Evolutionary conservation across 2,113 vertebrate genomes (phyloP).

Genomic region (Hyperopisus bebe): DNA sequence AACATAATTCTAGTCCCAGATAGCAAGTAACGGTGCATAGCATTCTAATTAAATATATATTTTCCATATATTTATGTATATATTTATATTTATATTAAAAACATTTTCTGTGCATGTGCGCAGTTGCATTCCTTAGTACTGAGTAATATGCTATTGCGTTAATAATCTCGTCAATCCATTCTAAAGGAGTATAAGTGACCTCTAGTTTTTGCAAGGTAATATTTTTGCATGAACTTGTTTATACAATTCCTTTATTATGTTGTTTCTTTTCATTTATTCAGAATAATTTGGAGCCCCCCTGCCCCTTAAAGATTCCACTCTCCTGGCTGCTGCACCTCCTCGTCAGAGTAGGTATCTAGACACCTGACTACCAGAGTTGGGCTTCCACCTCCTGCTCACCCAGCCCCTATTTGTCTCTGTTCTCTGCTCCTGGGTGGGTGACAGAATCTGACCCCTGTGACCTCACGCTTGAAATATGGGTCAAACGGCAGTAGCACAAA

Average conservation of each 20-base stretch:
- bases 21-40: constrained; percentile 70
- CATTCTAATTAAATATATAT: constrained; percentile 74
- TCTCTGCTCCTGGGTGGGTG: not conserved
- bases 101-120: constrained; percentile 71
- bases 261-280: constrained; percentile 30
- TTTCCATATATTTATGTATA: constrained; percentile 44
- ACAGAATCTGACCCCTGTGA: not conserved
- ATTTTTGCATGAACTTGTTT: constrained; percentile 65
- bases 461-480: not conserved
- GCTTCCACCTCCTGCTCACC: not conserved
- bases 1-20: constrained; percentile 68
- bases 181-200: constrained; percentile 67
- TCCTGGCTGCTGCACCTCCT: not conserved
- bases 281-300: constrained; percentile 17
- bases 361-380: not conserved
- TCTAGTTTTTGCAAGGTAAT: constrained; percentile 67
- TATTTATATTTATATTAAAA: constrained; percentile 64
- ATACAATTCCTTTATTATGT: constrained; percentile 44
- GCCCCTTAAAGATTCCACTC: not conserved
- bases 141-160: constrained; percentile 71
- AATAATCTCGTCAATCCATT: constrained; percentile 68
- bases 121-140: constrained; percentile 71
- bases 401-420: not conserved
- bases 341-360: constrained; percentile 23
- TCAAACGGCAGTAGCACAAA: not conserved